Base-by-base conservation (phyloP, 2,113 vertebrate genomes). In the Natator depressus region DNA sequence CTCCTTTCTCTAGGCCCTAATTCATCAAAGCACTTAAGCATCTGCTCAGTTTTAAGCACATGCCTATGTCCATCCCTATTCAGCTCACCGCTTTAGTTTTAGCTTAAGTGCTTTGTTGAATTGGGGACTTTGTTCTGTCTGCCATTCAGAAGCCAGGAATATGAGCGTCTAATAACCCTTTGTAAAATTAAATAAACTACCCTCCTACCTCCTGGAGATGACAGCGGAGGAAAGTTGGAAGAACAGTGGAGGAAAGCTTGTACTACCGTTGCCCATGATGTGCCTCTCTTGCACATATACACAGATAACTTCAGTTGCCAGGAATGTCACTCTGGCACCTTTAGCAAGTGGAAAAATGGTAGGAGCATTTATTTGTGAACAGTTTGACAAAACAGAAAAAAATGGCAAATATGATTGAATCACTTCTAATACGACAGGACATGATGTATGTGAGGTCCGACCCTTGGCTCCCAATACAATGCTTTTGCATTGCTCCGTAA, bases 401-500 rank as follows among this genome's bases (percentile, higher is more conserved):
- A 46, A 76, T 76, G 24, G 42, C 35, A 87, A 89, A 8, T 53
- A 86, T 72, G 9, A 83, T 22, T 81, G 10, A 62, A 87, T 35
- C 27, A 10, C 1, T 5, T 57, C 4, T 50, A 80, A 31, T 53
- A 8, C 35, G 49, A 54, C 17, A 4, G 10, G 16, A 79, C 57
- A 42, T 7, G 85, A 85, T 24, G 2, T 75, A 1, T 72, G 79
- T 83, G 82, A 25, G 47, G 89, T 46, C 59, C 78, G 89, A 81
- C 57, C 1, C 82, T 54, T 89, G 14, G 47, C 35, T 91, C 46
- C 20, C 0, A 0, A 2, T 59, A 85, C 0, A 91, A 3, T 1
- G 81, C 13, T 12, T 90, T 93, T 91, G 20, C 53, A 88, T 20
- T 31, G 49, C 80, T 85, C 38, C 80, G 14, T 84, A 91, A 24